Evolutionary conservation across 2,888 invertebrate genomes (phyloP), one percentile per base, ranked within the genome.

Genomic region (Coronaproctus castanopsis): DNA sequence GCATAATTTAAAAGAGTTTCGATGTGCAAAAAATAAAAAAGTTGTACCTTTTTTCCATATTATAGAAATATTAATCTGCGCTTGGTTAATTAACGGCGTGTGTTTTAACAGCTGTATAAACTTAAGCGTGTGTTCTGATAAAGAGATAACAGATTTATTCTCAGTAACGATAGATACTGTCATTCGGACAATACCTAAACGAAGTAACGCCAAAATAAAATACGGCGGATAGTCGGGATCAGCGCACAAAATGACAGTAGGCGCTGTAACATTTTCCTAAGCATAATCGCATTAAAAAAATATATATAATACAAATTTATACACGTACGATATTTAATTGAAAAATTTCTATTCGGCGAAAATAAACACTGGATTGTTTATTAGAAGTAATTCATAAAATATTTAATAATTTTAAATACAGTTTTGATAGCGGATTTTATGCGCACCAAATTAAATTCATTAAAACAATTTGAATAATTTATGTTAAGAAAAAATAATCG

Each of bases 171-270:
- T 8, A 8, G 36, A 8, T 36, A 36, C 36, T 8, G 5, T 36
- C 36, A 36, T 36, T 8, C 36, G 8, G 14, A 36, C 14, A 8
- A 36, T 8, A 8, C 36, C 36, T 36, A 36, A 36, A 14, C 36
- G 36, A 36, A 78, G 72, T 50, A 87, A 70, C 49, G 79, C 73
- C 65, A 79, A 71, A 59, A 87, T 67, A 56, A 80, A 84, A 72
- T 80, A 80, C 0, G 87, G 87, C 57, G 82, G 77, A 65, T 73
- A 74, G 1, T 75, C 72, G 52, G 85, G 82, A 71, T 78, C 80
- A 1, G 77, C 78, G 67, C 79, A 79, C 57, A 87, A 70, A 1
- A 87, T 81, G 59, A 85, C 71, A 70, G 83, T 80, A 55, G 76
- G 72, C 21, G 72, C 69, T 51, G 71, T 64, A 61, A 69, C 67